phyloP scores from a whole-genome alignment of 2,797 vertebrate species.

The Babyrousa celebensis region DNA sequence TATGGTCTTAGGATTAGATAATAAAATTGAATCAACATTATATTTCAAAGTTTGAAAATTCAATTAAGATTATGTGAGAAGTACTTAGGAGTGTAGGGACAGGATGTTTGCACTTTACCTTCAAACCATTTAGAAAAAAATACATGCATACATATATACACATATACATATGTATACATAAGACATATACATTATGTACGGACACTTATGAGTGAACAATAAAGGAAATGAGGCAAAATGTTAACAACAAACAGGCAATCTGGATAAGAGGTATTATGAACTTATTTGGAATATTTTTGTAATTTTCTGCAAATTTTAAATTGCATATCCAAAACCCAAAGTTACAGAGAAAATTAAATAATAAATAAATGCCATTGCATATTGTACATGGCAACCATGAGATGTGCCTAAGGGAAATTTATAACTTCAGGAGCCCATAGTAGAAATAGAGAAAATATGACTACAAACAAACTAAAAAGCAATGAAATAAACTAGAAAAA shows the following conservation, averaged over 20 bases:
- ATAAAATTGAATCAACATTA: conserved; percentile 30
- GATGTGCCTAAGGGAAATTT: neutral
- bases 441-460: neutral
- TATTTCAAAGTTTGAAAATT: conserved; percentile 58
- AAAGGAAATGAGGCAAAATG: neutral
- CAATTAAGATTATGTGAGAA: neutral
- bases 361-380: neutral
- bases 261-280: neutral
- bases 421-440: neutral
- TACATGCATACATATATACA: neutral
- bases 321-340: neutral
- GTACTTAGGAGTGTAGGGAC: neutral
- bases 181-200: neutral
- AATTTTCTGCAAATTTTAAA: conserved; percentile 31
- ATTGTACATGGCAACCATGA: neutral
- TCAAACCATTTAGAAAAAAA: neutral
- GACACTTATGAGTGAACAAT: neutral
- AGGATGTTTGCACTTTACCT: neutral
- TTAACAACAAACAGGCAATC: neutral
- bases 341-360: neutral
- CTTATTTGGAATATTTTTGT: neutral
- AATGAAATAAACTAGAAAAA: neutral
- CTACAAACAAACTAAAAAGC: conserved; percentile 19
- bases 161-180: neutral
- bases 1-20: neutral